These are phyloP conservation scores for Meloidogyne chitwoodi DNA, from an alignment of 1,140 invertebrate genomes.

Conservation along the genomic window DNA sequence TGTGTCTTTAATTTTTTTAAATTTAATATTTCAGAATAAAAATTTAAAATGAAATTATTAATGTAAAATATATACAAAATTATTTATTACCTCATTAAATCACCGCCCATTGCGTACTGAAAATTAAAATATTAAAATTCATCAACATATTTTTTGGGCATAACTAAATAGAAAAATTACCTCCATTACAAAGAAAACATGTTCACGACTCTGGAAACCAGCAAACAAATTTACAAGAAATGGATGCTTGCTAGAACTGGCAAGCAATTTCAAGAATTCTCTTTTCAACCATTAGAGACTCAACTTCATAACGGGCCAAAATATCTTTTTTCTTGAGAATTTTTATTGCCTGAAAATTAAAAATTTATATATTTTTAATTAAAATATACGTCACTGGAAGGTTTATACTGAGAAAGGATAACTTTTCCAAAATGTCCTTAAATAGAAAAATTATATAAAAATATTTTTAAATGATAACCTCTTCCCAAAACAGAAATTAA, in stretches of 20 bases:
- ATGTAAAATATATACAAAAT: too few relatives aligned
- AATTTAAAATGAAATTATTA: too few relatives aligned
- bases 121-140: slow-evolving; percentile 11
- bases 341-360: slow-evolving; percentile 77
- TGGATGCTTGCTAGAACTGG: slow-evolving; percentile 75
- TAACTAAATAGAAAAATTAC: too few relatives aligned
- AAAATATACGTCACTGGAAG: background rate
- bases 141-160: too few relatives aligned
- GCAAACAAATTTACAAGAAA: slow-evolving; percentile 98
- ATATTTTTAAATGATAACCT: background rate
- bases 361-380: background rate
- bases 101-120: slow-evolving; percentile 80
- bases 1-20: slow-evolving; percentile 69
- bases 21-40: background rate
- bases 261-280: slow-evolving; percentile 97
- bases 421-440: background rate
- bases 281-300: slow-evolving; percentile 94
- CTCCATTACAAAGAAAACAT: slow-evolving; percentile 99
- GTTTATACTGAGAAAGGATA: background rate
- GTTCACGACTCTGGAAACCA: slow-evolving; percentile 93
- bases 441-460: background rate
- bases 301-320: slow-evolving; percentile 90
- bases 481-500: background rate
- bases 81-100: slow-evolving; percentile 85
- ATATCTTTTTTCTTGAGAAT: slow-evolving; percentile 99